Conservation (phyloP, 1,140 invertebrate species). For the Pemphigus obesinymphae region DNA sequence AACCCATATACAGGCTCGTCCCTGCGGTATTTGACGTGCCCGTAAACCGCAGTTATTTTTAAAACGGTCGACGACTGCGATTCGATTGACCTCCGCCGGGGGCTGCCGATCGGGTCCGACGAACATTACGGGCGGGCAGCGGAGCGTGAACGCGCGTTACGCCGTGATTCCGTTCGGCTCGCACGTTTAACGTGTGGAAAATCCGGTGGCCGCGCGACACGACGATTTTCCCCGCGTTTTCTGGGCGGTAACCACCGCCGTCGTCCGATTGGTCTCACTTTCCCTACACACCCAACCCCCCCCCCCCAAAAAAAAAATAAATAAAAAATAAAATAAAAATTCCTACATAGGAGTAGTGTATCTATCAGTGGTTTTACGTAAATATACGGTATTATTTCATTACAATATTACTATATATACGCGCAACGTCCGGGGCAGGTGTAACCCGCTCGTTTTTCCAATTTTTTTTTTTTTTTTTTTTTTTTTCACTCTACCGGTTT, state of each 20-base stretch:
- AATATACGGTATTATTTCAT: too few species aligned
- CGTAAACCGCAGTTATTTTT: too few species aligned
- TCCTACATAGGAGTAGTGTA: too few species aligned
- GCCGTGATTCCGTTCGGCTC: background rate
- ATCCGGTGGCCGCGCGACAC: background rate
- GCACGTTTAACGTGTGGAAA: background rate
- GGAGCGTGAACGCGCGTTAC: background rate
- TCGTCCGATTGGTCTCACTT: background rate
- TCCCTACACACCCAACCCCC: background rate
- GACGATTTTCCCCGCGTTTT: background rate
- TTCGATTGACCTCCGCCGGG: too few species aligned
- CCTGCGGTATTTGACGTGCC: too few species aligned
- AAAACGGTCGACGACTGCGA: too few species aligned
- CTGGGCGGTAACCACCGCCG: background rate
- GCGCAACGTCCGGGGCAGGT: conserved; percentile 22
- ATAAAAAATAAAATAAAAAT: too few species aligned
- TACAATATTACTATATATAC: too few species aligned
- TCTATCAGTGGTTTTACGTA: too few species aligned
- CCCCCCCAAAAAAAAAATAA: background rate
- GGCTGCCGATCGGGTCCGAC: background rate
- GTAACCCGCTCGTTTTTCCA: conserved; percentile 4
- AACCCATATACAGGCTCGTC: too few species aligned
- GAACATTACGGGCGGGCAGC: background rate
- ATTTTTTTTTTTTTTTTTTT: too few species aligned
- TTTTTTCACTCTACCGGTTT: background rate